Conservation (phyloP, 2,888 invertebrate genomes). For the Julus scandinavius region DNA sequence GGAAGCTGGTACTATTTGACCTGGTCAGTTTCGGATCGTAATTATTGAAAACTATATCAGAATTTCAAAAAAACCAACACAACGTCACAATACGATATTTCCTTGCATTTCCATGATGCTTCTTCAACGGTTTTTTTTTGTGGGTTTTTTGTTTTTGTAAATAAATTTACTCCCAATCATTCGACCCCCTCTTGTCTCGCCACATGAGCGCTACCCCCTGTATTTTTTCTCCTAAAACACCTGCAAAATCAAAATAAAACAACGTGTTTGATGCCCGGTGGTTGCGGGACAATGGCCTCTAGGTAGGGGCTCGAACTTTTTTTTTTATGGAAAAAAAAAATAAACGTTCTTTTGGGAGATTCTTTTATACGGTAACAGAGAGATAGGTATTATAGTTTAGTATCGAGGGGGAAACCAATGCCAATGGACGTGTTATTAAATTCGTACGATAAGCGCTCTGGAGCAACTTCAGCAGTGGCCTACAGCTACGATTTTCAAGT, state of each 20-base stretch:
- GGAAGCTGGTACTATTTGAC: too few species aligned
- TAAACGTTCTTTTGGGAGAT: not conserved
- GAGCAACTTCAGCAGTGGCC: not conserved
- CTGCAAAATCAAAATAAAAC: conserved; percentile 38
- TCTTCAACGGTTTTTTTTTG: not conserved
- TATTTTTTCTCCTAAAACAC: not conserved
- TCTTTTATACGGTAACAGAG: not conserved
- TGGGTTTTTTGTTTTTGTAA: not conserved
- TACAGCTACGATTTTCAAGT: conserved; percentile 6
- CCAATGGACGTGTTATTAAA: conserved; percentile 39
- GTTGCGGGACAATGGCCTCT: conserved; percentile 20
- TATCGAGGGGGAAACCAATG: conserved; percentile 13
- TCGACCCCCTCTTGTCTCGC: not conserved
- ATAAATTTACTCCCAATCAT: not conserved
- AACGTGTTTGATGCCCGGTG: conserved; percentile 1
- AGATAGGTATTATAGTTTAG: conserved; percentile 24
- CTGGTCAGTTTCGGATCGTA: too few species aligned
- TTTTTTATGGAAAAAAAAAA: not conserved
- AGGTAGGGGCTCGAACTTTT: conserved; percentile 21
- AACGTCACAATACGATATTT: too few species aligned
- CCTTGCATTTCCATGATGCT: not conserved
- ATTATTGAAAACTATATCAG: too few species aligned
- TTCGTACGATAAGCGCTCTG: conserved; percentile 12
- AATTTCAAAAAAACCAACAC: too few species aligned
- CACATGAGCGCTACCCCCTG: not conserved